These are phyloP conservation scores for Emydocephalus ijimae DNA, from an alignment of 2,113 vertebrate species.

Conservation along the genomic window DNA sequence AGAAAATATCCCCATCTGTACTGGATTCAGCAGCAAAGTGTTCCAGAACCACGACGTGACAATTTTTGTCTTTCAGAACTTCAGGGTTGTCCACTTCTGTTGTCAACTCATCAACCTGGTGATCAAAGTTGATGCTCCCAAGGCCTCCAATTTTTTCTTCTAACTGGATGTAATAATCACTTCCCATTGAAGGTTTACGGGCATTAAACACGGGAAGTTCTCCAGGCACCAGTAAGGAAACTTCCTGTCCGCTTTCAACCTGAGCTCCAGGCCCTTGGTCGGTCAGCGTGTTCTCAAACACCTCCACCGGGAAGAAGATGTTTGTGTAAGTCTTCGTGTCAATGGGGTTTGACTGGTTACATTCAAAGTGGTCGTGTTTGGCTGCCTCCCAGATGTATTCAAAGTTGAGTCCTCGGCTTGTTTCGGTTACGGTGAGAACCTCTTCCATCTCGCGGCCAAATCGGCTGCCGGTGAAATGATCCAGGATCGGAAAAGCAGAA, in stretches of 20 bases:
- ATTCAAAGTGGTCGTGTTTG: slow-evolving; percentile 88
- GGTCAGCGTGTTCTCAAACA: slow-evolving; percentile 82
- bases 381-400: slow-evolving; percentile 97
- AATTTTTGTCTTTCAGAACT: slow-evolving; percentile 55
- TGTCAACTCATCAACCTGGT: slow-evolving; percentile 57
- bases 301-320: slow-evolving; percentile 87
- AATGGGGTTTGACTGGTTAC: slow-evolving; percentile 70
- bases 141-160: slow-evolving; percentile 83
- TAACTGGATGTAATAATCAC: slow-evolving; percentile 92
- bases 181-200: slow-evolving; percentile 85
- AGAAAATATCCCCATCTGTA: slow-evolving; percentile 85
- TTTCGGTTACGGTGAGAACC: slow-evolving; percentile 93
- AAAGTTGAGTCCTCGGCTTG: slow-evolving; percentile 93
- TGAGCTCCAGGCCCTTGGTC: slow-evolving; percentile 68
- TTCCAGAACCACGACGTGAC: slow-evolving; percentile 74
- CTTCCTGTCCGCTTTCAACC: slow-evolving; percentile 60
- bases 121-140: slow-evolving; percentile 69
- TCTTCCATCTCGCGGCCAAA: slow-evolving; percentile 90
- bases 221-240: slow-evolving; percentile 71
- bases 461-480: slow-evolving; percentile 84
- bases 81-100: slow-evolving; percentile 70
- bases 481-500: slow-evolving; percentile 92
- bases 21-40: slow-evolving; percentile 84
- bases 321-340: slow-evolving; percentile 85
- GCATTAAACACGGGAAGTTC: slow-evolving; percentile 90